Conservation (phyloP, 2,797 vertebrate species). For the Odontamblyopus rebecca region DNA sequence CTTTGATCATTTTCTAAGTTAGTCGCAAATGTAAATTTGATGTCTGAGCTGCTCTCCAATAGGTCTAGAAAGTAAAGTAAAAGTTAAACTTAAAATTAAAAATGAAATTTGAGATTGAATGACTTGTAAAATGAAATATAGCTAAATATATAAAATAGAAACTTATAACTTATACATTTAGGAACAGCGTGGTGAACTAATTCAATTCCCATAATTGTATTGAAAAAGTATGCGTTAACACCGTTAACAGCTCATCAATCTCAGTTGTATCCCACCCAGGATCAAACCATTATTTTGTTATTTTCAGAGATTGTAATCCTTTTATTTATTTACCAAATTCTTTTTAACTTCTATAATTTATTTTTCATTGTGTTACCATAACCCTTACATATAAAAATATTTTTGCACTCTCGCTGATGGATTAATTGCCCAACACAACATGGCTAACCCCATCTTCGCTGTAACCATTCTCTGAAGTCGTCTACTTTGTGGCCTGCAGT, state of each 20-base stretch:
- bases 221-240: no score
- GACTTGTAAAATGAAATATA: no score
- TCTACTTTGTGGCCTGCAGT: constrained; percentile 38
- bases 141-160: no score
- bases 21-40: neutral
- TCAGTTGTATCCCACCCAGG: neutral
- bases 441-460: constrained; percentile 15
- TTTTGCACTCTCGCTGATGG: constrained; percentile 55
- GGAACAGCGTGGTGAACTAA: no score
- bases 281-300: neutral
- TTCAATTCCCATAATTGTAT: no score
- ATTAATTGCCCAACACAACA: constrained; percentile 51
- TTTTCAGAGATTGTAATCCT: constrained; percentile 5
- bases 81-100: no score
- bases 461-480: constrained; percentile 47
- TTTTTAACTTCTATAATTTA: constrained; percentile 10
- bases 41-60: neutral
- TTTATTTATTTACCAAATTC: constrained; percentile 21
- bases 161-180: no score
- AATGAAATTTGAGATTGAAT: no score
- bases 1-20: constrained; percentile 12
- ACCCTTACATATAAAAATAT: constrained; percentile 43
- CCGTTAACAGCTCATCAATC: neutral
- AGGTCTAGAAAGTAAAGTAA: no score
- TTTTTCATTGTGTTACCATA: constrained; percentile 37